Evolutionary conservation across 2,888 invertebrate genomes (phyloP), one percentile per base, ranked within the genome.

Genomic region (Leptinotarsa haldemani): DNA sequence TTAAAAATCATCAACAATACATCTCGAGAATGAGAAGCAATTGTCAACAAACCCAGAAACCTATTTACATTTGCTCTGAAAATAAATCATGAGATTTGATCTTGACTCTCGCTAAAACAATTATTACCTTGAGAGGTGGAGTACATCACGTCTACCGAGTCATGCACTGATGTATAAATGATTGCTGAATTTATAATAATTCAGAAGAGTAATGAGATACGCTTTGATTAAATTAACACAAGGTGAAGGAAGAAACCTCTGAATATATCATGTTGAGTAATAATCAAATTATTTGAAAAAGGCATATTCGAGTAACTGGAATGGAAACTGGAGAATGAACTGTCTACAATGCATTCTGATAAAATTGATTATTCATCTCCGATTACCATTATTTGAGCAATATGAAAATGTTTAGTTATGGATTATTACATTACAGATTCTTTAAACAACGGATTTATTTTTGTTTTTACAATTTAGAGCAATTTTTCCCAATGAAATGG

Each of bases 31-130:
- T 50, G 30, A 16, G 64, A 52, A 50, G 48, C 64, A 50, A 70
- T 70, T 70, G 64, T 64, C 52, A 46, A 16, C 25, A 25, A 70
- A 63, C 71, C 71, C 68, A 72, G 71, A 72, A 67, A 71, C 67
- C 67, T 52, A 67, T 66, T 71, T 71, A 66, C 25, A 67, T 66
- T 66, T 66, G 66, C 66, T 66, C 66, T 52, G 70, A 65, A 70
- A 63, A 65, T 53, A 70, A n/a, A 48, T 67, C 61, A 61, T 69
- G 65, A 68, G 73, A 46, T 69, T 53, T 69, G 73, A 69, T 73
- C 73, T 73, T 73, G 73, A 73, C 69, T 69, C 56, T 53, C 52
- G 58, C 65, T 64, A 18, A 56, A 69, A 69, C 69, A 69, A 69
- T 69, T 58, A 68, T 40, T 22, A 30, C 52, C 67, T 72, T 18